Evolutionary conservation across 2,888 invertebrate species (phyloP).

Genomic region (Chrysolina oricalcia): DNA sequence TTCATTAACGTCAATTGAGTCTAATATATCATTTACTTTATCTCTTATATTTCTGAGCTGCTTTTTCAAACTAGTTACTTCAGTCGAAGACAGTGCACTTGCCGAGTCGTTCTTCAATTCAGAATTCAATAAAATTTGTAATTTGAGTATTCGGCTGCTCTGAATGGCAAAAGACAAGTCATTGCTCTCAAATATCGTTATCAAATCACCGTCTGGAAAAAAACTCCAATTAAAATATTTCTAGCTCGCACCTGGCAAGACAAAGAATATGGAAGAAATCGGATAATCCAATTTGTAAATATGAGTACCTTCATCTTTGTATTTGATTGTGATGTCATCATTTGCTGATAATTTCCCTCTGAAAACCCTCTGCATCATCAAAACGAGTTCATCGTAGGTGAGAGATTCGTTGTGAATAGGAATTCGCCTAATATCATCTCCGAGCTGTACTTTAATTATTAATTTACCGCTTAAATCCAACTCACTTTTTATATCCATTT

Average conservation of each 20-base stretch:
- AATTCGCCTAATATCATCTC: constrained; percentile 80
- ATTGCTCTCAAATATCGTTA: constrained; percentile 81
- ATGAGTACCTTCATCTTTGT: constrained; percentile 79
- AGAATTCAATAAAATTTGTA: constrained; percentile 75
- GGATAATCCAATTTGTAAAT: constrained; percentile 33
- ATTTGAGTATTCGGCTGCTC: constrained; percentile 78
- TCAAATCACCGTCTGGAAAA: constrained; percentile 78
- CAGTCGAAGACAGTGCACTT: constrained; percentile 62
- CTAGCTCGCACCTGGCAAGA: not conserved
- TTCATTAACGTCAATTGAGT: constrained; percentile 72
- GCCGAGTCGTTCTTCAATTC: constrained; percentile 64
- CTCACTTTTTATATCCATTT: constrained; percentile 68
- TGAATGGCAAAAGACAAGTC: constrained; percentile 82
- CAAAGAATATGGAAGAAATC: constrained; percentile 41
- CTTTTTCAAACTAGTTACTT: constrained; percentile 72
- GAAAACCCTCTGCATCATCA: constrained; percentile 84
- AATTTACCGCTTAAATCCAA: constrained; percentile 74
- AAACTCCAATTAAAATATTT: constrained; percentile 7
- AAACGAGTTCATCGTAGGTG: constrained; percentile 79
- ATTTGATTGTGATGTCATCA: constrained; percentile 81
- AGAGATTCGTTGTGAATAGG: constrained; percentile 83
- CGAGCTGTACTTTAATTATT: constrained; percentile 76
- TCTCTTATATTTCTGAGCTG: constrained; percentile 74
- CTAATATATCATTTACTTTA: constrained; percentile 76
- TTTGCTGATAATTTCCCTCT: constrained; percentile 76